Evolutionary conservation across 2,113 vertebrate genomes (phyloP).

Genomic region (Ciconia boyciana): DNA sequence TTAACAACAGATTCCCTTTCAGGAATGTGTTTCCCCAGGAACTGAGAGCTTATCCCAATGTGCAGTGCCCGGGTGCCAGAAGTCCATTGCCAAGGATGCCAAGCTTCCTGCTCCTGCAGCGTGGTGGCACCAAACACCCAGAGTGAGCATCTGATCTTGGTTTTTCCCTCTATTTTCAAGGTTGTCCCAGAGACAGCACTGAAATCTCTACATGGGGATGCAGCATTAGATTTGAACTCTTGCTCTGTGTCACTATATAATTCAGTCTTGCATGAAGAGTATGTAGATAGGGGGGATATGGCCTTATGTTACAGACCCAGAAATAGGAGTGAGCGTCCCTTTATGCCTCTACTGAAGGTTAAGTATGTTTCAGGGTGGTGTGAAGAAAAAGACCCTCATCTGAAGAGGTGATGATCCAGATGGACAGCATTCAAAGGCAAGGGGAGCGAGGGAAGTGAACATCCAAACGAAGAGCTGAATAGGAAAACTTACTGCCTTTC

Average conservation of each 20-base stretch:
- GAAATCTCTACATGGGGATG: background rate
- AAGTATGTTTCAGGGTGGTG: background rate
- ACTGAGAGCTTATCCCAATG: background rate
- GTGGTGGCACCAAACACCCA: background rate
- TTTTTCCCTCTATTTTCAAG: background rate
- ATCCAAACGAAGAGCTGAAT: background rate
- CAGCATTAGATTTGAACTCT: background rate
- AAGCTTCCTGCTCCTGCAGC: background rate
- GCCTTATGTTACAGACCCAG: background rate
- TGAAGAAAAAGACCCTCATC: background rate
- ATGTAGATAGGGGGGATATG: background rate
- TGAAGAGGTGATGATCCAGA: background rate
- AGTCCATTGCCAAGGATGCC: background rate
- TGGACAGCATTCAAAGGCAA: background rate
- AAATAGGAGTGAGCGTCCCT: background rate
- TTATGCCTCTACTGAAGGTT: background rate
- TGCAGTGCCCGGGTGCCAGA: background rate
- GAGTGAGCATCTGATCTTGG: background rate
- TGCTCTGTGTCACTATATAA: background rate
- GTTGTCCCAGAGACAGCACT: background rate
- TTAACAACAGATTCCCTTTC: background rate
- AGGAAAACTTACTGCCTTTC: background rate
- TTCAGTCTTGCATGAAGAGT: background rate
- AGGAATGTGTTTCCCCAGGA: background rate
- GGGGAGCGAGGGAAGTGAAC: background rate